Evolutionary conservation across 2,113 vertebrate species (phyloP), one percentile per base, ranked within the genome.

Genomic region (Capreolus pygargus): DNA sequence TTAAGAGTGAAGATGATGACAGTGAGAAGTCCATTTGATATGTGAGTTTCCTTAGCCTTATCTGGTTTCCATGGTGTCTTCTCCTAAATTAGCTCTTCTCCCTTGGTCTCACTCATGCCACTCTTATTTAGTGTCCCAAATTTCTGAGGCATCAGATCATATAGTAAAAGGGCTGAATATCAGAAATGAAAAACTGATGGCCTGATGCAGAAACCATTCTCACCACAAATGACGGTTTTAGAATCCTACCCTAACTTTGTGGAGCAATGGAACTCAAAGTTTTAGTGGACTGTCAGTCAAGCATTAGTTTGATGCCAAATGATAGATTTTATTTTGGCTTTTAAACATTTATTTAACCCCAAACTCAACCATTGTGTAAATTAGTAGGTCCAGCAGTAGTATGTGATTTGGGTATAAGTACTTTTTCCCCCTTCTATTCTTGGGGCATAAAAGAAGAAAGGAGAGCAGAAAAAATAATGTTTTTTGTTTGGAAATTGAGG

Each of bases 261-360:
- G 14, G 8, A 89, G 33, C n/a, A 58, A 28, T 23, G 9, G 83
- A 76, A 58, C 28, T 39, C 39, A 43, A 61, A 39, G 25, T 89
- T 93, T 74, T 83, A 94, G 93, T 86, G 58, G 55, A 89, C 13
- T 81, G 76, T 81, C 90, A 58, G 14, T 76, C 84, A 79, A 58
- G 16, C 45, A 60, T 60, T 90, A 81, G 30, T 86, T 60, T 64
- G 86, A 74, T 92, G 54, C 79, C 61, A 95, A 86, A 90, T 17
- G 81, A 54, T 87, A 43, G 89, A 92, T 85, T 97, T 94, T 78
- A 82, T 96, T 97, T 97, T 76, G 84, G 61, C 50, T 96, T 50
- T 84, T 89, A 95, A 91, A 54, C 50, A 21, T 94, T 96, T 91
- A 58, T 89, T 89, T 92, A 94, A 92, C 55, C n/a, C 54, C 28